Base-by-base conservation (phyloP, 2,888 invertebrate genomes). In the Scaptomyza flava region DNA sequence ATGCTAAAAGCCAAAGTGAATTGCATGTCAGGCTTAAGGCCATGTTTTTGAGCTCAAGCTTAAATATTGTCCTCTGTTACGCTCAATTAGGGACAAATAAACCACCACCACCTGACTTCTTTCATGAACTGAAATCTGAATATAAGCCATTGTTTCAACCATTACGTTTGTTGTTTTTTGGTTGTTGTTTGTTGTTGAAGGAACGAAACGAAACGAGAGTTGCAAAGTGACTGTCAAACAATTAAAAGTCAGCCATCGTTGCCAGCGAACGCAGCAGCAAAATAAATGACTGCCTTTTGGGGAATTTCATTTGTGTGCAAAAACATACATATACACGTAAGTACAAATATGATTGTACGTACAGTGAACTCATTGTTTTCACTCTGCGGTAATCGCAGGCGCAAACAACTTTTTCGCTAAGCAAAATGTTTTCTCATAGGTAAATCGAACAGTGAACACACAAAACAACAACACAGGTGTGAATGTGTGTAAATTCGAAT, bases 51-150 rank as follows among this genome's bases (percentile, higher is more conserved):
- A 33, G 33, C n/a, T 27, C n/a, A 9, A 27, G 11, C 17, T 47
- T 31, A 46, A 17, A 36, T 36, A 36, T 67, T 48, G 20, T 12
- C 23, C 43, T 27, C 51, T 31, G 52, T 31, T 61, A 31, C 43
- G 59, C 64, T 68, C 68, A 72, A 66, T 77, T 75, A 79, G 71
- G 57, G 42, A 43, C 65, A 77, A 77, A 77, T 67, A 56, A 58
- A 20, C 43, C 31, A 51, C 38, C n/a, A 36, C 4, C 4, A 36
- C 1, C n/a, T 36, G n/a, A 36, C 36, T n/a, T 1, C 36, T n/a
- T 36, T 0, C 36, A n/a, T 36, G 36, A 5, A 36, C 36, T 36
- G 36, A 38, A 38, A 38, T 38, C 14, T 14, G 36, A 38, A 14
- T 14, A 14, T 38, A 38, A n/a, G 31, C 33, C 33, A 33, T 33